Evolutionary conservation across 2,888 invertebrate genomes (phyloP), one percentile per base, ranked within the genome.

Genomic region (Ischnus inquisitorius): DNA sequence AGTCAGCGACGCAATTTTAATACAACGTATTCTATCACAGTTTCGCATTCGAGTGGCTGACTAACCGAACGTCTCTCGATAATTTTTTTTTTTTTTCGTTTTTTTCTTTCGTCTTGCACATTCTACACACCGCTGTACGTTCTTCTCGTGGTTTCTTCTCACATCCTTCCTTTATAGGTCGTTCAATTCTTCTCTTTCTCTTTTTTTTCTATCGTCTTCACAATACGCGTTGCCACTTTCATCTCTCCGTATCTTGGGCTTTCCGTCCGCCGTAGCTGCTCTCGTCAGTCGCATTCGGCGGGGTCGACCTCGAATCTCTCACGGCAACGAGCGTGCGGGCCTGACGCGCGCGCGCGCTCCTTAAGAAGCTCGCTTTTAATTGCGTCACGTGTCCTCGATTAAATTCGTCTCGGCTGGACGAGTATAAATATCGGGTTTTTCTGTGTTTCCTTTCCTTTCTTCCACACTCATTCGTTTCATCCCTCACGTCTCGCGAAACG

Each of bases 1-100:
- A 83, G 67, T 74, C 75, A 75, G 69, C 79, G 79, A 79, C 75
- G 82, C 85, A 85, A 83, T 84, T 85, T 82, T 85, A 84, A 86
- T 84, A 87, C 86, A 72, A 84, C 85, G 83, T 81, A 87, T 90
- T 92, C 92, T 93, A 93, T 93, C 93, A 93, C 93, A 93, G 93
- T 91, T 90, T 92, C 89, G 87, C 86, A 84, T 80, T 82, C 77
- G 77, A 57, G 22, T 80, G 77, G 68, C 69, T 77, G 64, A 78
- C 79, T 77, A 72, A 6, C 43, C 77, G 72, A 80, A 64, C 74
- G 64, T 82, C 79, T 67, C 67, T 79, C 79, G 77, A 64, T 54
- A 67, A 67, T 46, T 60, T 41, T 57, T 64, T 3, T 78, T 64
- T 62, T 34, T 34, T 34, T 34, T 41, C 43, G 48, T 3, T 78